Evolutionary conservation across 2,797 vertebrate species (phyloP).

Genomic region (Argya squamiceps): DNA sequence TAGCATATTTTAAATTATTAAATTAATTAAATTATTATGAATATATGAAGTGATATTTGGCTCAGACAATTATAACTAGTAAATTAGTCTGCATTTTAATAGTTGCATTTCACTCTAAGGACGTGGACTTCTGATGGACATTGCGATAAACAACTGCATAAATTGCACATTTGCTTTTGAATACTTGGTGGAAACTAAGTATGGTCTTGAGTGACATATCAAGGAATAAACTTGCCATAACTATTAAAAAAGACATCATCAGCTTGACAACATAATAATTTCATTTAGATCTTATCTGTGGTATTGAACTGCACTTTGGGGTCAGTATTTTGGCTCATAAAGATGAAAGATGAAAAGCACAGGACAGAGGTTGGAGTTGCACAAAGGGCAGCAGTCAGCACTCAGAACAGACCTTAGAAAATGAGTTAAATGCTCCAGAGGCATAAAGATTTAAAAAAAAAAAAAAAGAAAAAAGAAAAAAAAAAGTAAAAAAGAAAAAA

Average conservation of each 20-base stretch:
- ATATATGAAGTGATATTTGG: neutral
- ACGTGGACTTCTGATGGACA: neutral
- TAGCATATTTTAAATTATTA: neutral
- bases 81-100: neutral
- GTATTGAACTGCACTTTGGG: neutral
- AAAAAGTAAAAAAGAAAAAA: neutral
- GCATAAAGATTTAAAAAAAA: neutral
- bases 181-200: neutral
- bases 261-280: neutral
- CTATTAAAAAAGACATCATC: neutral
- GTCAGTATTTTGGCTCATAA: neutral
- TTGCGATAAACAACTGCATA: neutral
- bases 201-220: neutral
- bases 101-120: neutral
- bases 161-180: neutral
- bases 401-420: conserved; percentile 27
- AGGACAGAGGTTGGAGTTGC: neutral
- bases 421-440: conserved; percentile 8
- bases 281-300: conserved; percentile 19
- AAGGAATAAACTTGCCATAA: neutral
- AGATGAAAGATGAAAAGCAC: neutral
- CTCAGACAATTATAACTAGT: neutral
- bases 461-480: no score
- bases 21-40: neutral
- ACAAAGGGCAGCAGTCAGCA: conserved; percentile 29